phyloP scores from a whole-genome alignment of 2,888 invertebrate species.

The Euproctis similis region DNA sequence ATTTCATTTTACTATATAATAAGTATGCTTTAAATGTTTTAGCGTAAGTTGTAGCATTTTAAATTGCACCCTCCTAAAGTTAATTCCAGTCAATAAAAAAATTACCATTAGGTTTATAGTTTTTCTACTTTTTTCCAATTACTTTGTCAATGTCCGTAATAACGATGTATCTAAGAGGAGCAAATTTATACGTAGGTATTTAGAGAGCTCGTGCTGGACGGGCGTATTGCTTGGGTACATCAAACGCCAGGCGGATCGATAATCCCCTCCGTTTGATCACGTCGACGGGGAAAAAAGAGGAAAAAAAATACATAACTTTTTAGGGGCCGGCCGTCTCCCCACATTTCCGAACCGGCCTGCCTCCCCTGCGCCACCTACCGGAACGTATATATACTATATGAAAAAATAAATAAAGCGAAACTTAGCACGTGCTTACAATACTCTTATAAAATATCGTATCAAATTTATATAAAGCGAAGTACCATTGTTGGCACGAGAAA shows the following conservation, averaged over 20 bases:
- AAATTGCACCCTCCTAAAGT: too few species aligned
- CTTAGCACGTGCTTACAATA: slow-evolving; percentile 63
- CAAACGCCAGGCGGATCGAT: slow-evolving; percentile 54
- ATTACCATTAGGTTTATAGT: too few species aligned
- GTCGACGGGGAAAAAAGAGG: slow-evolving; percentile 72
- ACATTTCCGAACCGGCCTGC: slow-evolving; percentile 26
- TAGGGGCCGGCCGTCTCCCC: slow-evolving; percentile 61
- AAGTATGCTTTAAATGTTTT: too few species aligned
- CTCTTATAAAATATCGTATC: slow-evolving; percentile 65
- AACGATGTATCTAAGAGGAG: too few species aligned
- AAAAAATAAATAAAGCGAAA: slow-evolving; percentile 54
- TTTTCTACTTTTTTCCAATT: too few species aligned
- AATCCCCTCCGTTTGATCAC: slow-evolving; percentile 67
- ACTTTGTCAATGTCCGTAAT: too few species aligned
- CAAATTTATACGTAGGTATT: not conserved
- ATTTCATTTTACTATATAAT: too few species aligned
- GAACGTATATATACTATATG: too few species aligned
- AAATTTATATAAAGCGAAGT: slow-evolving; percentile 65
- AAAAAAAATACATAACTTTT: slow-evolving; percentile 75
- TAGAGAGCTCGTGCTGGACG: too few species aligned
- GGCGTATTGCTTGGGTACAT: too few species aligned
- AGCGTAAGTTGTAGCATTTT: too few species aligned
- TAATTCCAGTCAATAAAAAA: too few species aligned
- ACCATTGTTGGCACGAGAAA: slow-evolving; percentile 53
- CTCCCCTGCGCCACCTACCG: slow-evolving; percentile 36